These are phyloP conservation scores for Okamejei kenojei DNA, from an alignment of 2,797 vertebrate genomes.

Conservation along the genomic window DNA sequence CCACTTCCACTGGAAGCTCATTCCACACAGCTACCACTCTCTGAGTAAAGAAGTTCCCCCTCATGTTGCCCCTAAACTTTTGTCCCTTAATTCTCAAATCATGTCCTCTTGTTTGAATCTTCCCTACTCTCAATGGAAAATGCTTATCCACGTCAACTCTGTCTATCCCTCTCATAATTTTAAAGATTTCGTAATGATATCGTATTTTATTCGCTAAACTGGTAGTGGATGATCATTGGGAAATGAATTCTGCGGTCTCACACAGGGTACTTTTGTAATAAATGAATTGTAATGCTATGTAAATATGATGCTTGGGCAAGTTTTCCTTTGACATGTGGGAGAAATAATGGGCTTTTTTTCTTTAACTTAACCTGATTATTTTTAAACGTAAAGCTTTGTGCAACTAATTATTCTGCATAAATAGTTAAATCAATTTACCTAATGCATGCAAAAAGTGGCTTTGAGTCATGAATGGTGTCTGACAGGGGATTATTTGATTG, in stretches of 20 bases:
- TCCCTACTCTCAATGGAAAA: too few species aligned
- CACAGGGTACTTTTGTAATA: background rate
- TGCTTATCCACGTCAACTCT: too few species aligned
- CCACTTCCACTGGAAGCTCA: too few species aligned
- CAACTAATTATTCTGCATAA: background rate
- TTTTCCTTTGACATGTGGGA: background rate
- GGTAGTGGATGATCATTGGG: background rate
- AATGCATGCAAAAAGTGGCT: background rate
- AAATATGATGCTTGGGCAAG: background rate
- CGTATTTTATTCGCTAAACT: background rate
- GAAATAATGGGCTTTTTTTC: background rate
- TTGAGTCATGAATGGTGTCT: background rate
- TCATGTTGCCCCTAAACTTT: too few species aligned
- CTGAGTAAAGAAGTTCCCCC: too few species aligned
- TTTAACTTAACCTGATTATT: background rate
- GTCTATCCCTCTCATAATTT: too few species aligned
- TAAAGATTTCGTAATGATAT: background rate
- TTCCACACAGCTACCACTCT: too few species aligned
- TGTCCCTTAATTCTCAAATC: too few species aligned
- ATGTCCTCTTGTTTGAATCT: too few species aligned
- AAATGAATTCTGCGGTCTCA: background rate
- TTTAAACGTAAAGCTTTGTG: background rate
- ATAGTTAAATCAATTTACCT: background rate
- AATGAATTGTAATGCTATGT: background rate
- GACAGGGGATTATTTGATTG: slow-evolving; percentile 17